Conservation (phyloP, 2,113 vertebrate species). For the Archocentrus centrarchus region DNA sequence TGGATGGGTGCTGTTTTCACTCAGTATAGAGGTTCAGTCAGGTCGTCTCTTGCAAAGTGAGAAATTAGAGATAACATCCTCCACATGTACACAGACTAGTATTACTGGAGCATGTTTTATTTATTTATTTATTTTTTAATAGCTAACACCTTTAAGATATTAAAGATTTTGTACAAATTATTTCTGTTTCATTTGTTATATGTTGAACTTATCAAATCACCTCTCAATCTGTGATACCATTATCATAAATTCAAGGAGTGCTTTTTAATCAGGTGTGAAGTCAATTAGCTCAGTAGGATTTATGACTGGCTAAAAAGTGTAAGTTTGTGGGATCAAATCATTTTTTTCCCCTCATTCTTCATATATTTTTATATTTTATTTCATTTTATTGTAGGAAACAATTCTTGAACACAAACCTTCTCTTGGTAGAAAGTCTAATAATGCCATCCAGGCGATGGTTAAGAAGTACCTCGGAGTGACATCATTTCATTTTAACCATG, state of each 20-base stretch:
- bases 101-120: too few relatives aligned
- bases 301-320: fast-evolving
- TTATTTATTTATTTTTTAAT: too few relatives aligned
- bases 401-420: background rate
- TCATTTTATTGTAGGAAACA: background rate
- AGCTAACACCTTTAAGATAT: background rate
- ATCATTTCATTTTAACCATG: background rate
- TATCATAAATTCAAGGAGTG: background rate
- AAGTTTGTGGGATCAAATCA: background rate
- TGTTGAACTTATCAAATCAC: background rate
- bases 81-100: too few relatives aligned
- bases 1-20: too few relatives aligned
- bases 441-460: background rate
- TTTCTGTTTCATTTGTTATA: background rate
- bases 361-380: background rate
- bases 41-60: too few relatives aligned
- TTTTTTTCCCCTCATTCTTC: background rate
- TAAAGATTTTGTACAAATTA: fast-evolving
- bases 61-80: too few relatives aligned
- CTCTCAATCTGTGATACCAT: too few relatives aligned
- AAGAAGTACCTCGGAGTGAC: background rate
- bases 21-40: too few relatives aligned
- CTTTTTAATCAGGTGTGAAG: background rate
- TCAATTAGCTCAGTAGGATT: background rate
- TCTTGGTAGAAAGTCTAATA: background rate